Percentiles rank a stretch among this genome's conserved stretches.
Evolutionary conservation across 2,113 vertebrate genomes (phyloP).

Genomic region (Tachuris rubrigastra): DNA sequence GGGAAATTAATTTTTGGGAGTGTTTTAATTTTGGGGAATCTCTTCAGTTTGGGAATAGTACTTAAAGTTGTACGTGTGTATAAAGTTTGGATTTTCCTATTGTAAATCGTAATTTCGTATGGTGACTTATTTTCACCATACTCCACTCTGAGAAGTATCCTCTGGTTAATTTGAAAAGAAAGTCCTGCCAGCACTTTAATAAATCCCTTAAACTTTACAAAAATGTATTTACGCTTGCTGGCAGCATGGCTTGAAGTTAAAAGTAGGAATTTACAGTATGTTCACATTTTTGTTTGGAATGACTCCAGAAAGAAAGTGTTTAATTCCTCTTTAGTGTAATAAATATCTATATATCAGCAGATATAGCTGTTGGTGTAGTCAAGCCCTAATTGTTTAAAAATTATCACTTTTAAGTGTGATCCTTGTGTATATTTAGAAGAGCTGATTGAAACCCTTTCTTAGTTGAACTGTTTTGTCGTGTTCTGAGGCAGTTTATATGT

Average conservation of each 20-base stretch:
- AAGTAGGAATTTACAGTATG: not conserved
- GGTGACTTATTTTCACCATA: not conserved
- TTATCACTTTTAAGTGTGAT: not conserved
- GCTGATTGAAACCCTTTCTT: not conserved
- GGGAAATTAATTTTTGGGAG: not conserved
- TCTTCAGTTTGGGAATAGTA: not conserved
- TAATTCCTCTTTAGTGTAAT: not conserved
- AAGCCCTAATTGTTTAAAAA: slow-evolving; percentile 8
- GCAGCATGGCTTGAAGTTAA: not conserved
- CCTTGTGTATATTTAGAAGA: slow-evolving; percentile 3
- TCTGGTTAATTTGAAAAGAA: slow-evolving; percentile 10
- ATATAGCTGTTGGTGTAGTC: not conserved
- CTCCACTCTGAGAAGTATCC: not conserved
- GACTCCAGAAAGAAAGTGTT: not conserved
- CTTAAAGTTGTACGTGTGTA: not conserved
- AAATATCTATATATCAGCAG: not conserved
- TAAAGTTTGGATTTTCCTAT: not conserved
- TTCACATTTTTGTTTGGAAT: not conserved
- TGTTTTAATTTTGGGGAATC: not conserved
- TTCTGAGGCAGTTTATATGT: not conserved
- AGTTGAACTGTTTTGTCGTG: not conserved
- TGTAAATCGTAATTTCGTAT: not conserved
- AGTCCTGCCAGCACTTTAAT: not conserved
- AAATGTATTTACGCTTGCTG: not conserved
- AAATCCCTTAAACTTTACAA: slow-evolving; percentile 1